Conservation (phyloP, 2,797 vertebrate genomes). For the Phataginus tricuspis region DNA sequence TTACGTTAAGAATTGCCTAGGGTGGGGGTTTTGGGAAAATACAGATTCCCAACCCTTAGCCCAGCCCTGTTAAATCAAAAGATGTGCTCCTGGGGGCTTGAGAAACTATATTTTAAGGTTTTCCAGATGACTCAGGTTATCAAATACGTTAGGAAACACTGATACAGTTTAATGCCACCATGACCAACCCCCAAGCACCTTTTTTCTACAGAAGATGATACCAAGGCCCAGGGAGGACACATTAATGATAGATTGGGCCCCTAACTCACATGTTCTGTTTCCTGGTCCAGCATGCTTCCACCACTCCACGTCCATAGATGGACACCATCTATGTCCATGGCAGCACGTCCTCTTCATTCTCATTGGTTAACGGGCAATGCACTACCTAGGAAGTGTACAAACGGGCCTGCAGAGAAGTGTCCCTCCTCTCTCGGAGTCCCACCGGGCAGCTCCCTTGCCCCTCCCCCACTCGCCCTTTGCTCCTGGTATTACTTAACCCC, state of each 20-base stretch:
- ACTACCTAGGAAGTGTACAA: not conserved
- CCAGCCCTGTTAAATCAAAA: not conserved
- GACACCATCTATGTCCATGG: accelerated
- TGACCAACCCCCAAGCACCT: not conserved
- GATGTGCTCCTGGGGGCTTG: not conserved
- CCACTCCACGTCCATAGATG: not conserved
- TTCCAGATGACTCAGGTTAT: not conserved
- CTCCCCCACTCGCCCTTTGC: not conserved
- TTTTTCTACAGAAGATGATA: not conserved
- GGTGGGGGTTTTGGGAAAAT: not conserved
- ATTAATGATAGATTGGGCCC: not conserved
- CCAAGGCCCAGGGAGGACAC: not conserved
- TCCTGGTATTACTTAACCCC: not conserved
- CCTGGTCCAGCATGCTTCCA: not conserved
- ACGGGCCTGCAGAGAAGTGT: not conserved
- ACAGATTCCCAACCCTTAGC: not conserved
- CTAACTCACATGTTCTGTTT: not conserved
- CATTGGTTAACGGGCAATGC: not conserved
- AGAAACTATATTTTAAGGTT: not conserved
- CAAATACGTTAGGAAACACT: not conserved
- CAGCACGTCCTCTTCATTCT: not conserved
- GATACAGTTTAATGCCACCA: not conserved
- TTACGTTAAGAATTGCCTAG: not conserved
- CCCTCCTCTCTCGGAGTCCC: not conserved
- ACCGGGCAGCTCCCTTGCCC: not conserved